Percentiles rank a stretch among this genome's conserved stretches.
phyloP scores from a whole-genome alignment of 2,797 vertebrate species.

The Enteromius anoplus region DNA sequence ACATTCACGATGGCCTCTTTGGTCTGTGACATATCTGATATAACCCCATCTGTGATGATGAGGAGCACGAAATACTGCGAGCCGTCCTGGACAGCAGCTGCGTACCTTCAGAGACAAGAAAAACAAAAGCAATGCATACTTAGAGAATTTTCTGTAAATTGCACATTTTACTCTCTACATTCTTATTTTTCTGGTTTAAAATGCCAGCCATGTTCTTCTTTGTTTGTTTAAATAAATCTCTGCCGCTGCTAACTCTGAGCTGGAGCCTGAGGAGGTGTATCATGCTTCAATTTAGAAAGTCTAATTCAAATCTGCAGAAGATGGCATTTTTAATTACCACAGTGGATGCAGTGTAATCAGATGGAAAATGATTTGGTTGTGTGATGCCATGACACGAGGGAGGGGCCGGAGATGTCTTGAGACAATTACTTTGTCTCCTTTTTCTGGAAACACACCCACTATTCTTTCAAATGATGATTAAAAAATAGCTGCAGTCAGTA shows the following conservation, averaged over 20 bases:
- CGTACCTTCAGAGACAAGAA: conserved; percentile 75
- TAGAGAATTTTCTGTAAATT: background rate
- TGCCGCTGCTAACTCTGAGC: background rate
- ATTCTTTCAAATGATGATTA: conserved; percentile 30
- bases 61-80: conserved; percentile 96
- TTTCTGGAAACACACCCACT: conserved; percentile 46
- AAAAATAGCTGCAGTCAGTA: conserved; percentile 26
- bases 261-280: conserved; percentile 39
- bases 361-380: conserved; percentile 57
- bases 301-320: conserved; percentile 60
- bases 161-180: background rate
- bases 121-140: background rate
- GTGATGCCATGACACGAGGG: conserved; percentile 35
- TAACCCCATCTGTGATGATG: conserved; percentile 96
- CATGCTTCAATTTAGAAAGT: conserved; percentile 57
- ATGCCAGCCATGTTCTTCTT: conserved; percentile 10
- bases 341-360: conserved; percentile 58
- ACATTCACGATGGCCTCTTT: conserved; percentile 98
- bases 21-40: conserved; percentile 97
- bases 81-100: conserved; percentile 89
- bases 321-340: conserved; percentile 69
- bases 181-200: background rate
- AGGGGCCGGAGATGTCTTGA: conserved; percentile 41
- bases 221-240: conserved; percentile 49
- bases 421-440: conserved; percentile 42